Conservation (phyloP, 2,888 invertebrate genomes). For the Hyalella azteca region DNA sequence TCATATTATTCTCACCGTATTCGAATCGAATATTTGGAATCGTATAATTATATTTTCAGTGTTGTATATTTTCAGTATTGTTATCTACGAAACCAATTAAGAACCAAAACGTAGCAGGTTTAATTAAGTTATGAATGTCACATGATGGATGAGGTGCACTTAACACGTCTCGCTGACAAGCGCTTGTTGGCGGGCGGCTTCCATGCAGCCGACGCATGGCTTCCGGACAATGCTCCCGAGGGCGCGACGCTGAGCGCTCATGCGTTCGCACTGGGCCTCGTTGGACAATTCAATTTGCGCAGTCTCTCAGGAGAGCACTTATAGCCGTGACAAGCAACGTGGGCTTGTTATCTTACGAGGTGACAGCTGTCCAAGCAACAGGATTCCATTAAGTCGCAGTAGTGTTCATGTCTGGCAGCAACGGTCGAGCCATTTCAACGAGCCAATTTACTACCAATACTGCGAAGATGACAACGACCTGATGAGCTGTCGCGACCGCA, state of each 20-base stretch:
- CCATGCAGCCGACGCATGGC: background rate
- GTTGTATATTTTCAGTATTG: too few relatives aligned
- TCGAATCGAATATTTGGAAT: too few relatives aligned
- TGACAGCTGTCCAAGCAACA: background rate
- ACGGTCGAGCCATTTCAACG: background rate
- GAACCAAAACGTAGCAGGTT: too few relatives aligned
- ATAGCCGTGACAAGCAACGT: conserved; percentile 5
- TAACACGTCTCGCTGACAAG: background rate
- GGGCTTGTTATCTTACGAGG: conserved; percentile 1
- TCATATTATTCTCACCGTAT: too few relatives aligned
- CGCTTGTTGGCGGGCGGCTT: background rate
- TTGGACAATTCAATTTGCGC: background rate
- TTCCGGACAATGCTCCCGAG: background rate
- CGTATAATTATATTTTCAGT: too few relatives aligned
- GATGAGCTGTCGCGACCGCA: background rate
- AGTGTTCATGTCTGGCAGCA: background rate
- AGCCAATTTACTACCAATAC: background rate
- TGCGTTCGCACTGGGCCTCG: too few relatives aligned
- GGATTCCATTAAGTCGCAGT: conserved; percentile 5
- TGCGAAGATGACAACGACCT: background rate
- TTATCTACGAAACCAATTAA: too few relatives aligned
- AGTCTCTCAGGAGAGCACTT: conserved; percentile 13
- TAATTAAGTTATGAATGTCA: too few relatives aligned
- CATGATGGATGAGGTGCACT: too few relatives aligned
- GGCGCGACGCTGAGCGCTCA: background rate